A percentile compares a stretch with the other conserved stretches of the same genome.
Evolutionary conservation across 23 tunicate genomes (phyloP).

Genomic region (Diplosoma virens): DNA sequence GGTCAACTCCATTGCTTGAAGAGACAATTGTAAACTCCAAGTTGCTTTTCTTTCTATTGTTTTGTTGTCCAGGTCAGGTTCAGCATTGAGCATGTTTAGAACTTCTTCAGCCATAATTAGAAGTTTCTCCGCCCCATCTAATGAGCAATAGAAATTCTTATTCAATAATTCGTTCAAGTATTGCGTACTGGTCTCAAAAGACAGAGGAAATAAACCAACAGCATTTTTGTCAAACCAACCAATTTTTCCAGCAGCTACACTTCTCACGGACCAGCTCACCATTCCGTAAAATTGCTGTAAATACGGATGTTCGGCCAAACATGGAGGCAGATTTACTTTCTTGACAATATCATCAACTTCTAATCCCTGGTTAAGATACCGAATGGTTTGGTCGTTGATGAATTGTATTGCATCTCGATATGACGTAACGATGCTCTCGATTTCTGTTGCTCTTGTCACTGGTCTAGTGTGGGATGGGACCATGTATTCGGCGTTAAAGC

Average conservation of each 20-base stretch:
- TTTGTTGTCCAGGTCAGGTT: background rate
- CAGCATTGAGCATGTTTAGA: slow-evolving; percentile 17
- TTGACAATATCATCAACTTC: slow-evolving; percentile 56
- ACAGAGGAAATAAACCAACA: slow-evolving; percentile 40
- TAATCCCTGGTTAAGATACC: slow-evolving; percentile 38
- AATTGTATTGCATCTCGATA: slow-evolving; percentile 87
- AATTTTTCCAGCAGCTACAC: slow-evolving; percentile 34
- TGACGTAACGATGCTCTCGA: slow-evolving; percentile 39
- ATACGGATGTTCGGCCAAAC: slow-evolving; percentile 47
- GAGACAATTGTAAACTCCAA: slow-evolving; percentile 61
- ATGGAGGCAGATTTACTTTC: slow-evolving; percentile 53
- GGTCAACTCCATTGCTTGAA: background rate
- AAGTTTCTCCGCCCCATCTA: slow-evolving; percentile 28
- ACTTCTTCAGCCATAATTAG: slow-evolving; percentile 27
- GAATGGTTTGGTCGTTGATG: slow-evolving; percentile 79
- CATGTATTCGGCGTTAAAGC: slow-evolving; percentile 41
- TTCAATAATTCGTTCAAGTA: slow-evolving; percentile 5
- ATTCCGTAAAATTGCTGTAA: slow-evolving; percentile 72
- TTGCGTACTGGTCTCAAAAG: slow-evolving; percentile 14
- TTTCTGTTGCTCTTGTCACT: slow-evolving; percentile 30
- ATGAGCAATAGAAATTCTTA: background rate
- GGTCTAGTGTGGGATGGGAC: slow-evolving; percentile 72
- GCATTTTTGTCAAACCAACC: slow-evolving; percentile 84
- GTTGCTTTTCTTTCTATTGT: slow-evolving; percentile 14
- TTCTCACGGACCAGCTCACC: slow-evolving; percentile 75